Base-by-base conservation (phyloP, 2,113 vertebrate species). In the Dendropsophus ebraccatus region DNA sequence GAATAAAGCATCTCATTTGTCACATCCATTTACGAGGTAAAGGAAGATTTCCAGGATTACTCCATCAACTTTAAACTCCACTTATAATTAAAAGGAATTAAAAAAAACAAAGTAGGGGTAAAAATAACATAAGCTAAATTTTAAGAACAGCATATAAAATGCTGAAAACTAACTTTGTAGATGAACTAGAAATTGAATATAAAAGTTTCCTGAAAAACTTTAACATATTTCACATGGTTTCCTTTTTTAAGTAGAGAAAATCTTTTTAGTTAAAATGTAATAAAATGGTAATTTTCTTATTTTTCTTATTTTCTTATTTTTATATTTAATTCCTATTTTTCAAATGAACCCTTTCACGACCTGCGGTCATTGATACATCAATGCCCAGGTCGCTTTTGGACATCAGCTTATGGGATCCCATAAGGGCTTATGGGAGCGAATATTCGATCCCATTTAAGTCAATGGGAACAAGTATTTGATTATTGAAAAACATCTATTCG, bases 1-100 rank as follows among this genome's bases (percentile, higher is more conserved):
- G 62, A 83, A 83, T 41, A 52, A 52, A 49, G 4, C 54, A 65
- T 65, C 41, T 37, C 58, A 28, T n/a, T n/a, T n/a, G n/a, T 47
- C 23, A 41, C 69, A 72, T 41, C 72, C 13, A 35, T 17, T 54
- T 77, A 30, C 6, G 21, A 77, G 49, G 47, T 77, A 77, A 77
- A 77, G 21, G 32, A 21, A 77, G 19, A 52, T 23, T n/a, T 69
- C 2, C n/a, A 74, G 49, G 41, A 16, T 75, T 75, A 52, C 19
- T 30, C 50, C n/a, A 50, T 19, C 2, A 50, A 17, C 47, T 52
- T 76, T 12, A 47, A 47, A 37, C 28, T 35, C 41, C 23, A 47
- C 4, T 10, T 5, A 47, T 47, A 47, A 47, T 47, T 47, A 47
- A 13, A 16, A 1, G 1, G 25, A 49, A 76, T 19, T 52, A 19